Base-by-base conservation (phyloP, 2,888 invertebrate genomes). In the Troides aeacus region DNA sequence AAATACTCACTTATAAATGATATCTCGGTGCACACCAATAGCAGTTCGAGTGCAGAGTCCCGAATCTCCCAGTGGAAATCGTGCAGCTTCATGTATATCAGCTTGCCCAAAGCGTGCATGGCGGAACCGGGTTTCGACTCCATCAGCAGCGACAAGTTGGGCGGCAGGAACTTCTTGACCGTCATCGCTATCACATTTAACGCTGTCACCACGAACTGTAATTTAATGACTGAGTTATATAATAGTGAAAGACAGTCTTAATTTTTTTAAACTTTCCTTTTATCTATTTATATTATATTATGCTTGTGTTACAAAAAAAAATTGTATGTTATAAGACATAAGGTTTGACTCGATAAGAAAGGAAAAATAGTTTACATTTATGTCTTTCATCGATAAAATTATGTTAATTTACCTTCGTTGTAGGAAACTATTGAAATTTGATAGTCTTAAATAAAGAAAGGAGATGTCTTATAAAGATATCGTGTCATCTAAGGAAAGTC, bases 61-160 rank as follows among this genome's bases (percentile, higher is more conserved):
- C 96, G 92, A 1, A 97, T 94, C 83, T 97, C 97, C 97, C 97
- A 97, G 64, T 94, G 92, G 5, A 93, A 85, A 79, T 96, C 96
- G 75, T 96, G 95, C 80, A 96, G 88, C 79, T 96, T 95, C 82
- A 94, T 93, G 64, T 94, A 94, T 7, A 97, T 92, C 17, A 96
- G 93, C 17, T 94, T 93, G 0, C 95, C 96, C 12, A 97, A 84
- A 71, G 94, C 93, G 71, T 94, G 93, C 82, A 96, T 93, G 0
- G 94, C 89, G 0, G 95, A 94, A 3, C 95, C 95, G 2, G 94
- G 93, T 65, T 94, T 90, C 23, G 94, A 93, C 77, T 96, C 96
- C 72, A 96, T 91, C 10, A 97, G 87, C 39, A 97, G 83, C 0
- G 95, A 96, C 78, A 97, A 93, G 82, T 96, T 96, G 0, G 97